Base-by-base conservation (phyloP, 1,140 invertebrate genomes). In the Sinonovacula constricta region DNA sequence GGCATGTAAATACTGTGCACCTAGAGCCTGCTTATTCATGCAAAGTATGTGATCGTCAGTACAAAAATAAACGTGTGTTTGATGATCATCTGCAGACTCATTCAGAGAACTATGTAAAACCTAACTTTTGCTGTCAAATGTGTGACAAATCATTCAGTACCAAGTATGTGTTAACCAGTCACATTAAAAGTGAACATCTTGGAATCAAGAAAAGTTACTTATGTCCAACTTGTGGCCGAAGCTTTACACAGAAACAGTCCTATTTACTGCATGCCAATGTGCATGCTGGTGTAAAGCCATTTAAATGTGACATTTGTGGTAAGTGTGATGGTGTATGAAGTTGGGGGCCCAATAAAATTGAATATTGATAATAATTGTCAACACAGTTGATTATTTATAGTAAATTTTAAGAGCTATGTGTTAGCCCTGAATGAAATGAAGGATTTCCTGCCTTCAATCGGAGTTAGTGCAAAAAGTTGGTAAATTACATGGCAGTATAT, bases 221-320 rank as follows among this genome's bases (percentile, higher is more conserved):
- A 12, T 90, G 88, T 78, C 84, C 85, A 51, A 85, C 85, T 12
- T 90, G 88, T 87, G 88, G 88, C 7, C 87, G 87, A 79, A 84
- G 82, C 62, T 90, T 89, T 62, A 86, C 87, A 31, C 87, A 88
- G 60, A 89, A 88, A 66, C 84, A 85, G 22, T 83, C 87, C 0
- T 88, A 87, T 56, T 30, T 84, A 3, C 83, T 85, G 60, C 88
- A 90, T 86, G 84, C 83, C 24, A 90, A 90, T 84, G 84, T 88
- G 56, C 88, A 90, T 77, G 69, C 87, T 39, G 86, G 87, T 15
- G 82, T 88, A 12, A 79, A 79, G 30, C 87, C 88, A 22, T 88
- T 82, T 81, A 72, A 79, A 28, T 90, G 88, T 85, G 84, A 89
- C 30, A 68, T 86, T 15, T 90, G 88, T 85, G 83, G 82, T n/a